Percentiles rank a stretch among this genome's conserved stretches.
phyloP scores from a whole-genome alignment of 2,113 vertebrate species.

The Perccottus glenii region DNA sequence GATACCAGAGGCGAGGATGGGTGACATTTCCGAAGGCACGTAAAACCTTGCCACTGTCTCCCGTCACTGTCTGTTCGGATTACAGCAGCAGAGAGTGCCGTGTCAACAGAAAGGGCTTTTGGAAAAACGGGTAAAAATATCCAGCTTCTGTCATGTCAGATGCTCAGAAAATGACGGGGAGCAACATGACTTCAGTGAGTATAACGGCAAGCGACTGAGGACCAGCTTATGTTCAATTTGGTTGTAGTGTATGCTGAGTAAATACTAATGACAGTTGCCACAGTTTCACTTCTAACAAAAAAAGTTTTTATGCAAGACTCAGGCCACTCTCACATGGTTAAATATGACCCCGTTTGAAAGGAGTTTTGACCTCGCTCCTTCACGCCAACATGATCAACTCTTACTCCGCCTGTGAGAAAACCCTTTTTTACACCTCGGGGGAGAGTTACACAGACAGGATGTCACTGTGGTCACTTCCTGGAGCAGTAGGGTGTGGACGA shows the following conservation, averaged over 20 bases:
- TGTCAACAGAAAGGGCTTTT: conserved; percentile 22
- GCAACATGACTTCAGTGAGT: conserved; percentile 26
- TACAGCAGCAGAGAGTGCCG: conserved; percentile 32
- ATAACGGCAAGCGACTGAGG: conserved; percentile 11
- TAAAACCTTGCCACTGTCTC: conserved; percentile 57
- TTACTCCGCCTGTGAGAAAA: background rate
- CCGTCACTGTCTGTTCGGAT: conserved; percentile 62
- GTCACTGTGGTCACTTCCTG: conserved; percentile 5
- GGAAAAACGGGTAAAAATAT: conserved; percentile 38
- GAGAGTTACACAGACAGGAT: conserved; percentile 42
- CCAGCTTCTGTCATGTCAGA: conserved; percentile 30
- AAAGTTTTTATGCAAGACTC: too few species aligned
- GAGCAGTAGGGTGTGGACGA: conserved; percentile 12
- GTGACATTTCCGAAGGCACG: conserved; percentile 69
- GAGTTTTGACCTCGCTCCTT: background rate
- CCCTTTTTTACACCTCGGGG: conserved; percentile 18
- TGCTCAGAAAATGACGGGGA: conserved; percentile 14
- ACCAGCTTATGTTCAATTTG: conserved; percentile 25
- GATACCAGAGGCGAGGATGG: conserved; percentile 25
- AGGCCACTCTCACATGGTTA: background rate
- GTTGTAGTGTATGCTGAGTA: too few species aligned
- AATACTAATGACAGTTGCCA: too few species aligned
- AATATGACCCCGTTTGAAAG: too few species aligned
- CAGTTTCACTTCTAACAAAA: too few species aligned
- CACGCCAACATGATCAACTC: conserved; percentile 4